A percentile compares a stretch with the other conserved stretches of the same genome.
Evolutionary conservation across 2,888 invertebrate genomes (phyloP).

Genomic region (Tribolium freemani): DNA sequence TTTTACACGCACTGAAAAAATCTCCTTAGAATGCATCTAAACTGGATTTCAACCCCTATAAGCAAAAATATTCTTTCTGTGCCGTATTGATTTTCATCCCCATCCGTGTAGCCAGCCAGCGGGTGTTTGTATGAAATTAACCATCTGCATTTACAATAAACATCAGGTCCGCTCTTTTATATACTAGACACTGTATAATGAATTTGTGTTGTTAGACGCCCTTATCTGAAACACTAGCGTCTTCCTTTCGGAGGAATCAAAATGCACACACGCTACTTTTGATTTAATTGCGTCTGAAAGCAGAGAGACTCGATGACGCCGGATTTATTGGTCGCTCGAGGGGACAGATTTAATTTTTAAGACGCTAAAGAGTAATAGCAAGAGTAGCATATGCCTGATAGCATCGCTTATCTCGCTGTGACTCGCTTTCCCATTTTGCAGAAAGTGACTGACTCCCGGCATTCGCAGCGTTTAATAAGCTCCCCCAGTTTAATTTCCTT

Average conservation of each 20-base stretch:
- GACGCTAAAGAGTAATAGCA: neutral
- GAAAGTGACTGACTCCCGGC: neutral
- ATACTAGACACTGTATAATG: constrained; percentile 69
- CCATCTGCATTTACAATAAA: constrained; percentile 67
- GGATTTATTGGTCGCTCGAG: neutral
- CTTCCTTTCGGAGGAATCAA: constrained; percentile 22
- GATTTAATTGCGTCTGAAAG: constrained; percentile 21
- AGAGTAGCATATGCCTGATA: no score
- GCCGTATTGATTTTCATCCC: constrained; percentile 68
- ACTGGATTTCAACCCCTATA: constrained; percentile 64
- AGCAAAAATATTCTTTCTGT: constrained; percentile 69
- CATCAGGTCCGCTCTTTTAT: constrained; percentile 65
- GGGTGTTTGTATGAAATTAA: constrained; percentile 66
- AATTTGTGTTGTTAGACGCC: constrained; percentile 64
- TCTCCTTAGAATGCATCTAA: constrained; percentile 59
- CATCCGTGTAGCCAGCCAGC: constrained; percentile 64
- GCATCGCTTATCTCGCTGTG: neutral
- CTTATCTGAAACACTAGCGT: constrained; percentile 49
- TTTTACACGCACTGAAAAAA: constrained; percentile 37
- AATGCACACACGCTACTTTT: constrained; percentile 16
- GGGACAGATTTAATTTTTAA: neutral
- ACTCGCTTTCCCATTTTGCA: neutral
- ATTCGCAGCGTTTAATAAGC: no score
- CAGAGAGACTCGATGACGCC: constrained; percentile 18
- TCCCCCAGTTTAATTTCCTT: no score